These are phyloP conservation scores for Phalloptychus januarius DNA, from an alignment of 2,797 vertebrate species.

Conservation along the genomic window DNA sequence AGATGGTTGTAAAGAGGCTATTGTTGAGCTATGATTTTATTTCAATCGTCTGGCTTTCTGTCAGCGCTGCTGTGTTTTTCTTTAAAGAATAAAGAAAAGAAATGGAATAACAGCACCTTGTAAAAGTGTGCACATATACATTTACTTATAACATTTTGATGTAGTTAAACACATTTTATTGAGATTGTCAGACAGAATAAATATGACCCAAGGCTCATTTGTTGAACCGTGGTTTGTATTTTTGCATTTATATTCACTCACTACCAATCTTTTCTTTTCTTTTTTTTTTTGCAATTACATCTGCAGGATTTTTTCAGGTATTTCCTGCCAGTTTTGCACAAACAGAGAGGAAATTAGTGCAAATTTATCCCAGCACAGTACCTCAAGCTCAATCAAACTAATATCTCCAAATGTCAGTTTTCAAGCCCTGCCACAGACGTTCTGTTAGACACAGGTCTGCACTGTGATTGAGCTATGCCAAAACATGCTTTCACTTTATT, in stretches of 20 bases:
- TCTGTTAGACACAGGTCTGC: not conserved
- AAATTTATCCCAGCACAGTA: not conserved
- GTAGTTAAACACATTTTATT: not conserved
- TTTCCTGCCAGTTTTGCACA: not conserved
- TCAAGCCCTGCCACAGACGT: not conserved
- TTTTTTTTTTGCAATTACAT: not conserved
- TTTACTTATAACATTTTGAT: not conserved
- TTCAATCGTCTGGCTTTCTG: slow-evolving; percentile 28
- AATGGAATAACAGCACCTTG: not conserved
- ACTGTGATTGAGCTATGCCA: not conserved
- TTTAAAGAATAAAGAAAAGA: slow-evolving; percentile 4
- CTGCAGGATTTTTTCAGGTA: not conserved
- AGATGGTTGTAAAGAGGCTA: slow-evolving; percentile 33
- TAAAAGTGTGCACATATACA: not conserved
- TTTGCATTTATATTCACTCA: not conserved
- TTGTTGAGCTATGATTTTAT: slow-evolving; percentile 56
- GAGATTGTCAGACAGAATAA: not conserved
- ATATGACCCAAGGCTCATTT: not conserved
- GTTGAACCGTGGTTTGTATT: not conserved
- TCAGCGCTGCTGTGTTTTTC: slow-evolving; percentile 24
- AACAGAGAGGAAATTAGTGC: not conserved
- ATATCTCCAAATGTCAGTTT: not conserved
- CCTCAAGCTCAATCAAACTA: not conserved
- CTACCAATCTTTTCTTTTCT: not conserved
- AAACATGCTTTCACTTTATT: not conserved